Evolutionary conservation across 2,797 vertebrate species (phyloP).

Genomic region (Scarus forsteni): DNA sequence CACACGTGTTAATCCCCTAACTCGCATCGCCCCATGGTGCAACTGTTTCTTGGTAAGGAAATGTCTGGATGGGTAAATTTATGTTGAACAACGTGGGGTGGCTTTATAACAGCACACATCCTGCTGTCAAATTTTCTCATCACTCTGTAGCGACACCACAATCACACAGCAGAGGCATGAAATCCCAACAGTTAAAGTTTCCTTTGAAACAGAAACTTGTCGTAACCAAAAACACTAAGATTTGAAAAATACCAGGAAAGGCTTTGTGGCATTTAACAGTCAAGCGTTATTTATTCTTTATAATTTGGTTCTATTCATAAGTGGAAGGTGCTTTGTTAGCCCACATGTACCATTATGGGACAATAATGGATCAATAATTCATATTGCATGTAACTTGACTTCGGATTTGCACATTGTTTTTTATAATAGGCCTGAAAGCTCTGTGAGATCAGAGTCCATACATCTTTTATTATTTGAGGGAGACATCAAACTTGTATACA

Average conservation of each 20-base stretch:
- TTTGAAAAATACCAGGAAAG: conserved; percentile 19
- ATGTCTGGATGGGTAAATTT: conserved; percentile 8
- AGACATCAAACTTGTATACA: too few species aligned
- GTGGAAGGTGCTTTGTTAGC: too few species aligned
- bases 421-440: too few species aligned
- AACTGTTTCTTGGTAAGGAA: not conserved
- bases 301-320: too few species aligned
- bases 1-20: not conserved
- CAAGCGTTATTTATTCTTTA: not conserved
- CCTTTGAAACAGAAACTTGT: conserved; percentile 57
- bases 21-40: not conserved
- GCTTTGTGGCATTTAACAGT: conserved; percentile 4
- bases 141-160: conserved; percentile 13
- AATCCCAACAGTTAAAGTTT: conserved; percentile 62
- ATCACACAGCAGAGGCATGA: conserved; percentile 46
- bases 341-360: too few species aligned
- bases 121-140: conserved; percentile 50
- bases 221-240: not conserved
- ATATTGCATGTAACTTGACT: too few species aligned
- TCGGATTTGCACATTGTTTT: too few species aligned
- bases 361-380: too few species aligned
- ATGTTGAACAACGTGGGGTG: conserved; percentile 30
- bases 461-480: too few species aligned
- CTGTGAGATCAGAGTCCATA: too few species aligned
- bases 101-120: conserved; percentile 51